These are phyloP conservation scores for Periphyllus acericola DNA, from an alignment of 2,888 invertebrate genomes.

Conservation along the genomic window DNA sequence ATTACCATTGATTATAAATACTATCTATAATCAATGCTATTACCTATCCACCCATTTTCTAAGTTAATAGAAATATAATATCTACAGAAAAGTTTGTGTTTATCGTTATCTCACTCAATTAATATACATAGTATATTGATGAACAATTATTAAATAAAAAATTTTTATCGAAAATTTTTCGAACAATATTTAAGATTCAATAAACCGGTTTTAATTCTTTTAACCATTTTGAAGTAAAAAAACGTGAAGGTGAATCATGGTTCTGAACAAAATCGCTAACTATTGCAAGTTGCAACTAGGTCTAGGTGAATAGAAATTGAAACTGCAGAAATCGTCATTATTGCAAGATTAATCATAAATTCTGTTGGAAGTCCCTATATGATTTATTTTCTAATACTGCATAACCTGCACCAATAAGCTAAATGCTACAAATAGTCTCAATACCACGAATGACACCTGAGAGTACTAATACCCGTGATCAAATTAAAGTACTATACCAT, in stretches of 20 bases:
- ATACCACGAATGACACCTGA: no score
- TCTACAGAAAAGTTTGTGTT: neutral
- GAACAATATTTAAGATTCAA: constrained; percentile 12
- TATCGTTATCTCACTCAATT: neutral
- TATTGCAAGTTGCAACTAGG: constrained; percentile 39
- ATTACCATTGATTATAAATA: no score
- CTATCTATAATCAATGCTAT: no score
- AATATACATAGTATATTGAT: neutral
- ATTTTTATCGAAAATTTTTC: neutral
- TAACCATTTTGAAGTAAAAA: constrained; percentile 27
- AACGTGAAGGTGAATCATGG: constrained; percentile 32
- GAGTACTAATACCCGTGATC: no score
- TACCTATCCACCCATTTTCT: neutral
- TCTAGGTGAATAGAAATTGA: constrained; percentile 45
- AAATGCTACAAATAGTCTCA: no score
- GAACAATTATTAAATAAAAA: neutral
- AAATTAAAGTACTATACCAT: no score
- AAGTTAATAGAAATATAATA: neutral
- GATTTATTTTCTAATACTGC: neutral
- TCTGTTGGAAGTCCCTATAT: neutral
- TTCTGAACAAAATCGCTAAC: constrained; percentile 6
- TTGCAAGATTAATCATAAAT: neutral
- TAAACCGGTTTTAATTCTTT: constrained; percentile 39
- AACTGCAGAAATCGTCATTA: neutral
- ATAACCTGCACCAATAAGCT: neutral